Percentiles rank a stretch among this genome's conserved stretches.
These are phyloP conservation scores for Erebia aethiops DNA, from an alignment of 2,888 invertebrate species.

Conservation along the genomic window DNA sequence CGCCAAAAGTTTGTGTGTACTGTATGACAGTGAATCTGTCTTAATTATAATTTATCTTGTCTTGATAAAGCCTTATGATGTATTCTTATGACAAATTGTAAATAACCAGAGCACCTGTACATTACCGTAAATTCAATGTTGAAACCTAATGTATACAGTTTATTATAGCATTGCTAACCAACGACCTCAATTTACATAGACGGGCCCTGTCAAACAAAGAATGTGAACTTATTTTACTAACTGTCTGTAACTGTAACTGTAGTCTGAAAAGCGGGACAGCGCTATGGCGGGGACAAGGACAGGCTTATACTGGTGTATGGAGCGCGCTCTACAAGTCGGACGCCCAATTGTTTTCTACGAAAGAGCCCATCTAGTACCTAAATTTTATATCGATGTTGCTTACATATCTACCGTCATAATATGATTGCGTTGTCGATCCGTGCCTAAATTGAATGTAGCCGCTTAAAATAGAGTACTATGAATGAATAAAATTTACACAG, in stretches of 20 bases:
- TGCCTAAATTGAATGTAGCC: slow-evolving; percentile 18
- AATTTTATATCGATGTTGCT: too few relatives aligned
- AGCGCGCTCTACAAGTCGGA: too few relatives aligned
- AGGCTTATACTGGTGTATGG: too few relatives aligned
- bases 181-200: too few relatives aligned
- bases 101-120: slow-evolving; percentile 50
- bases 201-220: too few relatives aligned
- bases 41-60: not conserved
- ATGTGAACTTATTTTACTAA: too few relatives aligned
- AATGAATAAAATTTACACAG: slow-evolving; percentile 54
- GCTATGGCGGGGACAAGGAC: too few relatives aligned
- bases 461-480: slow-evolving; percentile 20
- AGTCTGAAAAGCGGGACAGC: too few relatives aligned
- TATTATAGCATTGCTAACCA: slow-evolving; percentile 39
- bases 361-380: too few relatives aligned
- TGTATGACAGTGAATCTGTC: not conserved
- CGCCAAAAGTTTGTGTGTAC: not conserved
- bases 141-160: slow-evolving; percentile 18
- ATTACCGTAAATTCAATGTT: slow-evolving; percentile 54
- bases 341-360: too few relatives aligned
- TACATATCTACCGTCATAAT: slow-evolving; percentile 33
- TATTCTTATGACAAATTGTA: slow-evolving; percentile 28
- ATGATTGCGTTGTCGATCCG: slow-evolving; percentile 40
- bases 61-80: slow-evolving; percentile 3
- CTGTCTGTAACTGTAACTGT: too few relatives aligned